Conservation (phyloP, 2,888 invertebrate species). For the Tetramorium bicarinatum region DNA sequence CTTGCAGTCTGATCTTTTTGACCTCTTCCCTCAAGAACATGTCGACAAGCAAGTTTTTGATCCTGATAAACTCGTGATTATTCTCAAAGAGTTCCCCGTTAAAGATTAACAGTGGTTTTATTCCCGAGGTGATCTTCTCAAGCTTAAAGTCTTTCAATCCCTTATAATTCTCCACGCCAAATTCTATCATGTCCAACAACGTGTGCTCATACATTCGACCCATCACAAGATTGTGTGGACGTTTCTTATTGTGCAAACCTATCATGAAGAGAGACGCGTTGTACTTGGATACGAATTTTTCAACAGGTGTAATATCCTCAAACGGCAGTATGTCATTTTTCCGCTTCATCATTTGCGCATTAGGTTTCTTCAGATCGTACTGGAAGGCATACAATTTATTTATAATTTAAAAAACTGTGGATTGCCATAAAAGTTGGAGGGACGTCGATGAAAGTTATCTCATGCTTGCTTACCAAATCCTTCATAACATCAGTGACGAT, state of each 20-base stretch:
- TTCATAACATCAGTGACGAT: constrained; percentile 91
- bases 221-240: constrained; percentile 96
- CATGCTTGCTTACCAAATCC: constrained; percentile 89
- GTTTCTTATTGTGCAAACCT: constrained; percentile 97
- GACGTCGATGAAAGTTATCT: not conserved
- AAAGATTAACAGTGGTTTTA: constrained; percentile 97
- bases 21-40: constrained; percentile 96
- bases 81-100: constrained; percentile 97
- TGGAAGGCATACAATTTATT: constrained; percentile 78
- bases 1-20: constrained; percentile 94
- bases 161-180: constrained; percentile 95
- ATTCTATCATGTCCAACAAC: constrained; percentile 98
- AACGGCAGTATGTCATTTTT: constrained; percentile 97
- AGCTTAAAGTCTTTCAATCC: constrained; percentile 93
- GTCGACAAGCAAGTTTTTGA: constrained; percentile 96
- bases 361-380: constrained; percentile 94
- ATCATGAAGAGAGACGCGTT: constrained; percentile 97
- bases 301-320: constrained; percentile 95
- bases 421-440: not conserved
- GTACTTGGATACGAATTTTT: constrained; percentile 92
- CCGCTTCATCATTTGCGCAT: constrained; percentile 91
- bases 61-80: constrained; percentile 92
- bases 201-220: constrained; percentile 96
- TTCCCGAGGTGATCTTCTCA: constrained; percentile 92
- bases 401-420: constrained; percentile 12